A percentile compares a stretch with the other conserved stretches of the same genome.
phyloP scores from a whole-genome alignment of 2,888 invertebrate genomes.

The Sisyra terminalis region DNA sequence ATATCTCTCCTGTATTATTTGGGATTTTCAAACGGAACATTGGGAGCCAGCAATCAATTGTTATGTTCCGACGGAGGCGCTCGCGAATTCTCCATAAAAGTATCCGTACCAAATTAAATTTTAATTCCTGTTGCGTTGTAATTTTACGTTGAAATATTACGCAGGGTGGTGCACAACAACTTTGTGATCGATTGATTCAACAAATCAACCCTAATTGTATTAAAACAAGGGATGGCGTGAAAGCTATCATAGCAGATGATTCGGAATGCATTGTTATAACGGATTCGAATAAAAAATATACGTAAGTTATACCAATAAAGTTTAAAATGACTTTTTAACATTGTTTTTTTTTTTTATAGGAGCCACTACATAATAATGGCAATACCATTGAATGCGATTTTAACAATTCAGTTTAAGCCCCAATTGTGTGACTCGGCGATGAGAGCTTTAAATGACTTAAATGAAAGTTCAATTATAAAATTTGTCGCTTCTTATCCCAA shows the following conservation, averaged over 20 bases:
- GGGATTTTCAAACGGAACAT: conserved; percentile 17
- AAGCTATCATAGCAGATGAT: background rate
- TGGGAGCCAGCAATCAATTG: conserved; percentile 13
- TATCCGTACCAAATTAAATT: conserved; percentile 7
- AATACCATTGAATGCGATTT: conserved; percentile 15
- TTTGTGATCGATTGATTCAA: background rate
- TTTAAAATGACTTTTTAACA: background rate
- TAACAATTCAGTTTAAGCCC: conserved; percentile 17
- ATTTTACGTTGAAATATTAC: background rate
- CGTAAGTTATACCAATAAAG: background rate
- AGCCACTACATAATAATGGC: conserved; percentile 15
- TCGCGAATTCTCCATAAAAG: conserved; percentile 14
- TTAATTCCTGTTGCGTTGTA: background rate
- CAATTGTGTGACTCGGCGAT: conserved; percentile 12
- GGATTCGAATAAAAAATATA: background rate
- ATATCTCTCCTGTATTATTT: conserved; percentile 18
- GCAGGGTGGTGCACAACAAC: conserved; percentile 14
- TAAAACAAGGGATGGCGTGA: background rate
- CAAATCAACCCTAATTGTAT: background rate
- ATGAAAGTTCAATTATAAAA: conserved; percentile 14
- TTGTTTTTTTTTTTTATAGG: conserved; percentile 12
- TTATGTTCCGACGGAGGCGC: conserved; percentile 12
- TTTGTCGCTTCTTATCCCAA: conserved; percentile 17
- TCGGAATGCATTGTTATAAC: background rate
- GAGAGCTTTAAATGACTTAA: conserved; percentile 10